phyloP scores from a whole-genome alignment of 2,888 invertebrate genomes.

The Drosophila kambysellisi region DNA sequence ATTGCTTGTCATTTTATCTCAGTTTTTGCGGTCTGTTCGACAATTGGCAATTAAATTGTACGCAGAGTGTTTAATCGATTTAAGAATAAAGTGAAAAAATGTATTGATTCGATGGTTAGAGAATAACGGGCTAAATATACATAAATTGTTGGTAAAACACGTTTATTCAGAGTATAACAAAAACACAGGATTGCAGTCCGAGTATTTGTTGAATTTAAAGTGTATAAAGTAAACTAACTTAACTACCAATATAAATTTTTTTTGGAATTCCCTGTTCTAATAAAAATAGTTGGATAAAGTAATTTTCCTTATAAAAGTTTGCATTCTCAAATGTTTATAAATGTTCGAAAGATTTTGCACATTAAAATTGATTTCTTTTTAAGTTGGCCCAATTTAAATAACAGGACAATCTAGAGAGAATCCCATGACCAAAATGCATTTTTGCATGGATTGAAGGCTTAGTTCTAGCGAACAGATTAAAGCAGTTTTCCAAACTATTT shows the following conservation, averaged over 20 bases:
- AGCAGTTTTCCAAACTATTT: neutral
- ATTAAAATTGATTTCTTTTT: neutral
- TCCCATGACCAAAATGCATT: neutral
- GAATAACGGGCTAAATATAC: constrained; percentile 2
- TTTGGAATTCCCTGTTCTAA: neutral
- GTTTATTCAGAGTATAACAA: constrained; percentile 35
- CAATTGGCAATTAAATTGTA: constrained; percentile 49
- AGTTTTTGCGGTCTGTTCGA: constrained; percentile 30
- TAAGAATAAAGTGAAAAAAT: constrained; percentile 23
- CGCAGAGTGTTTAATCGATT: constrained; percentile 62
- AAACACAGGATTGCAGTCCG: neutral
- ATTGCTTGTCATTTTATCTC: constrained; percentile 14
- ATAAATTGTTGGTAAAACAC: constrained; percentile 22
- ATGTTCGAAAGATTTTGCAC: neutral
- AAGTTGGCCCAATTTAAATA: neutral
- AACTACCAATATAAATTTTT: neutral
- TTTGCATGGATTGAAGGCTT: neutral
- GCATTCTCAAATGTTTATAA: no score
- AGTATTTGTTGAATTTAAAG: neutral
- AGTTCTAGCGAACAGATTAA: neutral
- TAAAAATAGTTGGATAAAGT: neutral
- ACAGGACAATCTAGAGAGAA: neutral
- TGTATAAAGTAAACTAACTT: neutral
- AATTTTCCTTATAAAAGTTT: no score
- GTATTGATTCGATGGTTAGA: neutral